phyloP scores from a whole-genome alignment of 2,113 vertebrate species.

The Chaetura pelagica region DNA sequence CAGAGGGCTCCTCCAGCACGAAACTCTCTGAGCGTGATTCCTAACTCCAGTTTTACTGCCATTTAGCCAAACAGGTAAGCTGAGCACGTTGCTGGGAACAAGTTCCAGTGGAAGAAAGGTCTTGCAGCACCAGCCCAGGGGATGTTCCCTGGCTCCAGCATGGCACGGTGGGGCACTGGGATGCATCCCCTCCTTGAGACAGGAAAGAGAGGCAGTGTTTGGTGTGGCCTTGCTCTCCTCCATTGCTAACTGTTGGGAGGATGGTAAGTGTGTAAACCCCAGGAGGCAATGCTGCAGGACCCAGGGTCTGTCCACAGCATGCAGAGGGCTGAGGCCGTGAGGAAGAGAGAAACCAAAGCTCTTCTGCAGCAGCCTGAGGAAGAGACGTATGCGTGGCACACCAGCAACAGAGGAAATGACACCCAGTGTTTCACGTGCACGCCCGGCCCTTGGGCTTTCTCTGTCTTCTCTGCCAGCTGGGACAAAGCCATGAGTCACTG shows the following conservation, averaged over 20 bases:
- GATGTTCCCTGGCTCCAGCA: not conserved
- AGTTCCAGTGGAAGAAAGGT: not conserved
- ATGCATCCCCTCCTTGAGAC: not conserved
- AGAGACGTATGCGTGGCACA: rapidly evolving
- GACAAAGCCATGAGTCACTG: not conserved
- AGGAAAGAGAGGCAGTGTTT: not conserved
- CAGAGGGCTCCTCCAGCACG: not conserved
- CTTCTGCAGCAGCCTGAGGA: not conserved
- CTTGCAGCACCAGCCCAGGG: rapidly evolving
- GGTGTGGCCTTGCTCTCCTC: not conserved
- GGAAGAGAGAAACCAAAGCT: not conserved
- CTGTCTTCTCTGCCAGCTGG: not conserved
- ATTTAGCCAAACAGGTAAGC: not conserved
- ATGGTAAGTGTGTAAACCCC: rapidly evolving
- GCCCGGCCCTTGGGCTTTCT: not conserved
- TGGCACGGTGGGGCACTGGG: rapidly evolving
- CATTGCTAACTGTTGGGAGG: rapidly evolving
- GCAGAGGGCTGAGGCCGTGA: rapidly evolving
- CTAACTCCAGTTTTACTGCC: not conserved
- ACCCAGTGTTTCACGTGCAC: not conserved
- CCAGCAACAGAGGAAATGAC: not conserved
- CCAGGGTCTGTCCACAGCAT: not conserved
- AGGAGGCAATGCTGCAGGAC: rapidly evolving
- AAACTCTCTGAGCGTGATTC: not conserved
- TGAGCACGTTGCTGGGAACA: not conserved